A percentile compares a stretch with the other conserved stretches of the same genome.
Conservation (phyloP, 1,140 invertebrate genomes). For the Argopecten irradians region DNA sequence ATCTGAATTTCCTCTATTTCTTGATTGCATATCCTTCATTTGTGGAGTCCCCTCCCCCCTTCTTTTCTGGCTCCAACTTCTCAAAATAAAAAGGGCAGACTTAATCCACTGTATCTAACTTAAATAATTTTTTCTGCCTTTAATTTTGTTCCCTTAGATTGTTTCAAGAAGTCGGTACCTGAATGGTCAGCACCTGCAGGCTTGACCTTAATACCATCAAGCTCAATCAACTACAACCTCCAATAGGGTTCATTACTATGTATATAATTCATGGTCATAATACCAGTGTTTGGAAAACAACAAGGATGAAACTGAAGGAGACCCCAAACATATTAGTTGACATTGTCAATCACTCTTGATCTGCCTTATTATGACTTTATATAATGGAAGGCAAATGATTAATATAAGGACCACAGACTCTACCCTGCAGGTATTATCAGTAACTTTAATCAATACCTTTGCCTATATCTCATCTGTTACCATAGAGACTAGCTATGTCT, state of each 20-base stretch:
- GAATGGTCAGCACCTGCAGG: too few species aligned
- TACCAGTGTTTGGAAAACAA: neutral
- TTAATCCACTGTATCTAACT: too few species aligned
- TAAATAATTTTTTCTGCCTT: too few species aligned
- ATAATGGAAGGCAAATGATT: neutral
- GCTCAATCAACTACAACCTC: neutral
- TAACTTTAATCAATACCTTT: slow-evolving; percentile 11
- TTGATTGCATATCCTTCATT: too few species aligned
- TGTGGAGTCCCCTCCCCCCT: too few species aligned
- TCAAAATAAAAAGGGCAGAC: too few species aligned
- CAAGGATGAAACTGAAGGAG: neutral
- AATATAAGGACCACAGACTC: neutral
- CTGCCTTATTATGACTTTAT: neutral
- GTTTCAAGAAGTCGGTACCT: too few species aligned
- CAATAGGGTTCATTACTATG: too few species aligned
- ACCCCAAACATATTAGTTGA: neutral
- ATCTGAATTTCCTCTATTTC: too few species aligned
- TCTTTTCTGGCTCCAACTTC: too few species aligned
- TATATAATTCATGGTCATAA: too few species aligned
- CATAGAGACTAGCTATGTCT: neutral
- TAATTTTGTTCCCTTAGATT: too few species aligned
- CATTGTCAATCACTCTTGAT: slow-evolving; percentile 10
- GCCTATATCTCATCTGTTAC: slow-evolving; percentile 9
- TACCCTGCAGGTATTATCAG: slow-evolving; percentile 12
- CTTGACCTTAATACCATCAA: neutral